These are phyloP conservation scores for Tringa solitaria DNA, from an alignment of 2,113 vertebrate species.

Conservation along the genomic window DNA sequence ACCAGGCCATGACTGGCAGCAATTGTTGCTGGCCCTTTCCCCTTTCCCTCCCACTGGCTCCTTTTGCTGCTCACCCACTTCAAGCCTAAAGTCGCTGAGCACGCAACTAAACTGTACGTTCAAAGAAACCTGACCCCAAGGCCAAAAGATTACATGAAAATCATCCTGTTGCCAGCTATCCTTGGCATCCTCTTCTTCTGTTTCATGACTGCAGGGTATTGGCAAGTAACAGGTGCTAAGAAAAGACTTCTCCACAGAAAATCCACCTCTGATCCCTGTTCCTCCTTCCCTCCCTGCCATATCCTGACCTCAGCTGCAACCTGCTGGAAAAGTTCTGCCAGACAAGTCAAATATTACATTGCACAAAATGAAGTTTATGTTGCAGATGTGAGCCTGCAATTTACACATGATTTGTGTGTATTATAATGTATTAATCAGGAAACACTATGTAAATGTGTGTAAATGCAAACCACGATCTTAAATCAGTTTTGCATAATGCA, in stretches of 20 bases:
- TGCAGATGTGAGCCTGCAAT: constrained; percentile 1
- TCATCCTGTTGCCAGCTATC: background rate
- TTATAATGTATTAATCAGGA: constrained; percentile 33
- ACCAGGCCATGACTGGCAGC: background rate
- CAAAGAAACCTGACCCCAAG: background rate
- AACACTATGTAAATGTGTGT: constrained; percentile 44
- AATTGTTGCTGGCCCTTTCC: background rate
- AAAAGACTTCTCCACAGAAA: background rate
- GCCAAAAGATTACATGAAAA: background rate
- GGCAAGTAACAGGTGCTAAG: background rate
- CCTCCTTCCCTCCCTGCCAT: background rate
- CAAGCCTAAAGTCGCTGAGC: background rate
- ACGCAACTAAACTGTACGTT: background rate
- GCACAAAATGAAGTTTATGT: background rate
- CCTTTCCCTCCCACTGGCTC: background rate
- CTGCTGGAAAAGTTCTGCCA: background rate
- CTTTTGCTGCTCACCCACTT: background rate
- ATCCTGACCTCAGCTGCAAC: background rate
- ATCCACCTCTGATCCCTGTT: background rate
- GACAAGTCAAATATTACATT: background rate
- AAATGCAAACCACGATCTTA: constrained; percentile 27
- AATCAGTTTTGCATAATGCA: constrained; percentile 56
- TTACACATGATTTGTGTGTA: constrained; percentile 21
- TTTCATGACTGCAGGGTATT: background rate
- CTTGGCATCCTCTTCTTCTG: background rate